Conservation (phyloP, 1,140 invertebrate genomes). For the Schmidtea mediterranea region DNA sequence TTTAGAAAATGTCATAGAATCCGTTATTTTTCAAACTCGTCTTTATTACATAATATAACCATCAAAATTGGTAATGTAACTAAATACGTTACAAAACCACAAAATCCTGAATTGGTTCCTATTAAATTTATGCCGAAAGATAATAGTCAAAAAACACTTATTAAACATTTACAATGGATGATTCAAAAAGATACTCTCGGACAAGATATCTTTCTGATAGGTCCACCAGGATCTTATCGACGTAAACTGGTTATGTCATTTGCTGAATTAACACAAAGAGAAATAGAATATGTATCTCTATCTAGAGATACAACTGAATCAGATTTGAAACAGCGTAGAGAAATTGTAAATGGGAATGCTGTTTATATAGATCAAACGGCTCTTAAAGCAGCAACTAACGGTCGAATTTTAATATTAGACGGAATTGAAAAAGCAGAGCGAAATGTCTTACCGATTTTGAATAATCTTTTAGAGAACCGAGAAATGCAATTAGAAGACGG, state of each 20-base stretch:
- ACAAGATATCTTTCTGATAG: constrained; percentile 81
- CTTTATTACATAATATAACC: too few relatives aligned
- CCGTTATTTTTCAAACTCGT: too few relatives aligned
- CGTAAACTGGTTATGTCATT: background rate
- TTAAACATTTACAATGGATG: constrained; percentile 65
- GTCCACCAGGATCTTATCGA: constrained; percentile 37
- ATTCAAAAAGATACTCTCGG: constrained; percentile 60
- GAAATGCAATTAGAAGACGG: constrained; percentile 96
- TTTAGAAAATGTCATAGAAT: too few relatives aligned
- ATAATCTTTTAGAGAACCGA: constrained; percentile 86
- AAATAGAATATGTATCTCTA: constrained; percentile 69
- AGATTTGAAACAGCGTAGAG: constrained; percentile 74
- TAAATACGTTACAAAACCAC: constrained; percentile 36
- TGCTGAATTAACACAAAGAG: constrained; percentile 49
- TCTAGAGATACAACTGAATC: constrained; percentile 82
- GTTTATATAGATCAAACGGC: constrained; percentile 78
- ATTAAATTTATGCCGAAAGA: constrained; percentile 36
- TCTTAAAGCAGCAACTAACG: constrained; percentile 57
- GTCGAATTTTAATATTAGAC: constrained; percentile 64
- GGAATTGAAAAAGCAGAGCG: constrained; percentile 88
- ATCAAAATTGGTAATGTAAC: constrained; percentile 46
- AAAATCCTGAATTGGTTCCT: constrained; percentile 49
- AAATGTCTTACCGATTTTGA: constrained; percentile 81
- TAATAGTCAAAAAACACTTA: constrained; percentile 38
- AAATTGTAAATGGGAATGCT: constrained; percentile 56